Base-by-base conservation (phyloP, 2,888 invertebrate species). In the Drosophila melanosoma region DNA sequence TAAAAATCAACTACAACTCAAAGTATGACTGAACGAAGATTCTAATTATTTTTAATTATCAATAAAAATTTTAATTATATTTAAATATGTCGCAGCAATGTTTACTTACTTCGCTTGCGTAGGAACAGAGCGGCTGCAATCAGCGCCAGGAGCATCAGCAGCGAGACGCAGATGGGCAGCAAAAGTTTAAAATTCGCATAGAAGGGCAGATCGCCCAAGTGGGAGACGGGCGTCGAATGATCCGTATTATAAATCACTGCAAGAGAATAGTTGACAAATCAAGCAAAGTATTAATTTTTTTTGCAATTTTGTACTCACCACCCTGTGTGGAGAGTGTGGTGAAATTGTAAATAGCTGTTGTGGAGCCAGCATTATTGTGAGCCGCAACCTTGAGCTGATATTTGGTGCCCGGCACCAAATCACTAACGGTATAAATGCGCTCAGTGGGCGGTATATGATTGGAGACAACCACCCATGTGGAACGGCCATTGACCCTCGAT, bases 331-430 rank as follows among this genome's bases (percentile, higher is more conserved):
- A 96, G 74, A 97, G 95, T 2, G 97, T 98, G 35, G 97, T 97
- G 91, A 97, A 97, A 93, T 97, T 97, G 91, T 97, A 97, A 15
- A 97, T 94, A 0, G 97, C 97, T 54, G 96, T 95, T 1, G 97
- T 97, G 74, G 96, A 96, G 0, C 98, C 98, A 0, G 97, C 97
- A 92, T 97, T 97, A 93, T 98, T 98, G 92, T 97, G 96, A 0
- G 97, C 97, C 1, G 96, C 96, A 73, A 97, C 96, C 76, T 95
- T 95, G 10, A 96, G 93, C 86, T 93, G 90, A 91, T 97, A 96
- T 87, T 95, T 96, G 0, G 96, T 95, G 51, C 96, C 96, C 0
- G 97, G 96, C 72, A 95, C 94, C 36, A 98, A 94, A 60, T 97
- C 97, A 40, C 95, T 94, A 66, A 98, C 95, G 82, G 97, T 97